Evolutionary conservation across 2,113 vertebrate species (phyloP).

Genomic region (Tychaedon coryphoeus): DNA sequence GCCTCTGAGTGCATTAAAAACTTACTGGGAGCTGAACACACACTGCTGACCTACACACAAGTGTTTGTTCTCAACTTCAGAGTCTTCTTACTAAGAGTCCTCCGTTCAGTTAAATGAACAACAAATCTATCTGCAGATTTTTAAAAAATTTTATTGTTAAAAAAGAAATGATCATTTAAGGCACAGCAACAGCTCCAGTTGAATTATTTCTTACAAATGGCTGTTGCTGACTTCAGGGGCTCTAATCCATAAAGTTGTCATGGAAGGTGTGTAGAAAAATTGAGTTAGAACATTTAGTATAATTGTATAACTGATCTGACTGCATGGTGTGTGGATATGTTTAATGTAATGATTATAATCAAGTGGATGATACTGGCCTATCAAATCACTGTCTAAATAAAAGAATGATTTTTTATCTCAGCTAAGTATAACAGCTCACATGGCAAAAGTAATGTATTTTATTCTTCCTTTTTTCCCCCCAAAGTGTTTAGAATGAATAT

Average conservation of each 20-base stretch:
- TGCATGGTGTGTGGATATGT: not conserved
- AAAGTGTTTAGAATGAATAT: not conserved
- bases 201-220: not conserved
- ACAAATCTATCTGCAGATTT: not conserved
- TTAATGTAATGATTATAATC: not conserved
- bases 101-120: not conserved
- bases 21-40: not conserved
- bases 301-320: not conserved
- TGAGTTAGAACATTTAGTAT: not conserved
- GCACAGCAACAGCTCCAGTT: not conserved
- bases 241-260: not conserved
- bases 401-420: not conserved
- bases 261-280: not conserved
- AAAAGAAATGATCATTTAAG: not conserved
- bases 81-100: not conserved
- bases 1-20: not conserved
- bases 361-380: not conserved
- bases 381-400: not conserved
- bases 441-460: not conserved
- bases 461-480: fast-evolving
- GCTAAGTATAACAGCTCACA: not conserved
- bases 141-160: not conserved
- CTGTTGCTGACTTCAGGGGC: not conserved
- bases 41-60: not conserved
- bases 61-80: not conserved